Evolutionary conservation across 2,888 invertebrate genomes (phyloP), one percentile per base, ranked within the genome.

Genomic region (Idaea straminata): DNA sequence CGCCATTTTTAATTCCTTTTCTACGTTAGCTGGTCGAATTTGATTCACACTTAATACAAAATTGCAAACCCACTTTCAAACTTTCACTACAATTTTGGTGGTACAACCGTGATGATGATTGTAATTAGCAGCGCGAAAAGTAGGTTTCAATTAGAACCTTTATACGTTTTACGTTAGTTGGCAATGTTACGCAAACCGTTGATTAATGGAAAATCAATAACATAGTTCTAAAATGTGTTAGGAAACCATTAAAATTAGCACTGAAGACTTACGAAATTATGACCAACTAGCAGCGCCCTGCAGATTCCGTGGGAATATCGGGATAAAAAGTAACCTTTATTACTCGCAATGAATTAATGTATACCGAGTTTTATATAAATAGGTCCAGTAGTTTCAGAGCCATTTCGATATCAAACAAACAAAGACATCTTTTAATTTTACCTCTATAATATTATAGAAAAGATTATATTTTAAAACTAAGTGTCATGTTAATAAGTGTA

Each of bases 41-140:
- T 0, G 10, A 47, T 13, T 47, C 47, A 47, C 13, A 47, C 10
- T 47, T 13, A 10, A 47, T 47, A 67, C 58, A 68, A 68, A 63
- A 61, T 62, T 62, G 59, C 59, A 65, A 57, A 61, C 59, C 35
- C 13, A 67, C 73, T 72, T 70, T 70, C 69, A 66, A 65, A 66
- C 71, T 72, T 74, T 74, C 71, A 62, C 69, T 61, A 47, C 66
- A 57, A 57, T 64, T 70, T 69, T 66, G 66, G 67, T 36, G 7
- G 62, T 62, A 34, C 47, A 35, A 65, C 25, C 66, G 73, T 69
- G 73, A 71, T 69, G 66, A 66, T 64, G 35, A 64, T 66, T 13
- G 34, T 61, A 61, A 65, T 65, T 61, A 64, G 64, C 35, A 16
- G 62, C 62, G 62, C 62, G 34, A 25, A 64, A 64, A 61, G 36